Evolutionary conservation across 2,888 invertebrate species (phyloP), one percentile per base, ranked within the genome.

Genomic region (Scaptomyza parva): DNA sequence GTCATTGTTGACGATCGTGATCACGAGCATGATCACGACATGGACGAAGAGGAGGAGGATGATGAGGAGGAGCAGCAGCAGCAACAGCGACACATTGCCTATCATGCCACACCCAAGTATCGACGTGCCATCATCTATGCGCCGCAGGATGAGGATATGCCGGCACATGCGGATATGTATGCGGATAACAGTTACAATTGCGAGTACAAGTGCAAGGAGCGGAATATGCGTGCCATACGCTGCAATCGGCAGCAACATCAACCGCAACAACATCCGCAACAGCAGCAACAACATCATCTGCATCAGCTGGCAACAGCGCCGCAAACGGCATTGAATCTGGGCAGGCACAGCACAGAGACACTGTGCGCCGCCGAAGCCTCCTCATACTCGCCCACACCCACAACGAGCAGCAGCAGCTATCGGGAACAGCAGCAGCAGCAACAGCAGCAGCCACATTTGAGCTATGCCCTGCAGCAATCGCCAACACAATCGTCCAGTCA

Each of bases 161-260:
- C 72, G 2, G 52, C 28, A 12, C 44, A 73, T n/a, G n/a, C n/a
- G 41, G 72, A 85, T 8, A 50, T 88, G 12, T 84, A 78, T 20
- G 43, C 73, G 62, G 88, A 88, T 30, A 79, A 69, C 58, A 83
- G 72, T 53, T 90, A 88, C 61, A 89, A 86, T 64, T 91, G 91
- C 70, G 89, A 89, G 52, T 90, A 89, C 69, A 91, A 91, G 77
- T 89, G 84, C 79, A 89, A 90, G 76, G 89, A 90, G 77, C 73
- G 89, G 45, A 88, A 89, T 52, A 86, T 90, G 88, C 78, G 88
- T 2, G 87, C 90, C 58, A 88, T 90, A 53, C 89, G 90, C 67
- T 89, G 88, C 57, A 89, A 76, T 57, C 89, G 89, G 11, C 87
- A 88, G 62, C 88, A 84, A 55, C 72, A 86, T 54, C 39, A 45